These are phyloP conservation scores for Drosophila subpulchrella DNA, from an alignment of 1,140 invertebrate species.

Conservation along the genomic window DNA sequence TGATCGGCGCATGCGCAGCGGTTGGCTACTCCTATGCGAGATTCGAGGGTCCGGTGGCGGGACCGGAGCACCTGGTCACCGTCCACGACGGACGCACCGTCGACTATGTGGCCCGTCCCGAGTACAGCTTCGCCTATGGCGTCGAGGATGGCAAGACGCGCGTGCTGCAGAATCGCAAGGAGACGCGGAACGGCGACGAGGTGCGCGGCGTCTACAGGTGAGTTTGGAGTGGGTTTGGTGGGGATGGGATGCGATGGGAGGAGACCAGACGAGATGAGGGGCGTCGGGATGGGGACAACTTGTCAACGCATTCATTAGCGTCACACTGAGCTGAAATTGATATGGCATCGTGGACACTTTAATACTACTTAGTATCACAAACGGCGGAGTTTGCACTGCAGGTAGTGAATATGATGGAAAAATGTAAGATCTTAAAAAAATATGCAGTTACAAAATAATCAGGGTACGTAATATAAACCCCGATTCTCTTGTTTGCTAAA, in stretches of 20 bases:
- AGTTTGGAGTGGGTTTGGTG: conserved; percentile 16
- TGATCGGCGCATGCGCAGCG: conserved; percentile 73
- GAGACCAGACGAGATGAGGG: not conserved
- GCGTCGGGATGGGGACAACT: conserved; percentile 24
- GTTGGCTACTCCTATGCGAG: conserved; percentile 88
- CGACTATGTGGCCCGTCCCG: conserved; percentile 88
- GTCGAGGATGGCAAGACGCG: conserved; percentile 89
- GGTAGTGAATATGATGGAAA: no score
- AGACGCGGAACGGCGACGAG: conserved; percentile 88
- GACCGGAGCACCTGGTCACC: conserved; percentile 86
- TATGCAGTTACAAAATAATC: no score
- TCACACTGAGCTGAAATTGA: conserved; percentile 29
- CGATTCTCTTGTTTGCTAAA: no score
- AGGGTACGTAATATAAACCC: no score
- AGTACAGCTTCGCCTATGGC: conserved; percentile 89
- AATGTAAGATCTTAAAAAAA: no score
- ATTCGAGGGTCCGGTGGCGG: conserved; percentile 88
- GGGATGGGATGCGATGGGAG: not conserved
- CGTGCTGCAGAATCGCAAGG: conserved; percentile 89
- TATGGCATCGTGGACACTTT: conserved; percentile 15
- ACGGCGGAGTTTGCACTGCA: not conserved
- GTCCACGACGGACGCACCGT: conserved; percentile 85
- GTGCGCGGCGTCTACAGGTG: conserved; percentile 89
- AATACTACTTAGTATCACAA: conserved; percentile 2
- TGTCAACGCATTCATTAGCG: conserved; percentile 58